phyloP scores from a whole-genome alignment of 1,140 invertebrate species.

The Spodoptera litura region DNA sequence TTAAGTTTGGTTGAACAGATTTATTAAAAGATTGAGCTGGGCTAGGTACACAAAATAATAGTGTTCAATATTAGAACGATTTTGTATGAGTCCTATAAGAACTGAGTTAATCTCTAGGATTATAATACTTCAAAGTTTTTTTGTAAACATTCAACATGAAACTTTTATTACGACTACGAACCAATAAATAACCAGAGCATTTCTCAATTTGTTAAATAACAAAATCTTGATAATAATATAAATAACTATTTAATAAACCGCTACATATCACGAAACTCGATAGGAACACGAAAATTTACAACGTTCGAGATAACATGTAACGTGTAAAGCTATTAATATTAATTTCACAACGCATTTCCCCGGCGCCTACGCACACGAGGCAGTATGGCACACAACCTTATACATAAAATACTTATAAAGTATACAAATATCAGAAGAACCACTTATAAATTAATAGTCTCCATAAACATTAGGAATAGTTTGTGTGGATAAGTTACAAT shows the following conservation, averaged over 20 bases:
- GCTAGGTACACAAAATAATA: too few species aligned
- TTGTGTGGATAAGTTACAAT: too few species aligned
- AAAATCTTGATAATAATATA: neutral
- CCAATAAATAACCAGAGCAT: constrained; percentile 2
- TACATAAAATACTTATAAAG: constrained; percentile 7
- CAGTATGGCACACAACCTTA: constrained; percentile 31
- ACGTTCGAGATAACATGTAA: constrained; percentile 24
- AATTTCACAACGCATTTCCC: constrained; percentile 41
- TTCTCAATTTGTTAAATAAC: constrained; percentile 26
- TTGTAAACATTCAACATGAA: too few species aligned
- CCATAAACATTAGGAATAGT: too few species aligned
- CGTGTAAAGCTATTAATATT: constrained; percentile 39
- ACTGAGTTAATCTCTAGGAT: too few species aligned
- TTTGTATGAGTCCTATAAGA: too few species aligned
- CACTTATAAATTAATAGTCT: neutral
- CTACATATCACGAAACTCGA: constrained; percentile 23
- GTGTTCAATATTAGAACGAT: too few species aligned
- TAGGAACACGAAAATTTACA: constrained; percentile 25
- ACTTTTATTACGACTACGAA: neutral
- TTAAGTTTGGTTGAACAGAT: too few species aligned
- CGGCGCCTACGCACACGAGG: constrained; percentile 29
- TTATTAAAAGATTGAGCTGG: too few species aligned
- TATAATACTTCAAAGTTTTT: too few species aligned
- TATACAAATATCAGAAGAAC: neutral
- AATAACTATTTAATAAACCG: constrained; percentile 23